Base-by-base conservation (phyloP, 2,113 vertebrate genomes). In the Antechinus stuartii region DNA sequence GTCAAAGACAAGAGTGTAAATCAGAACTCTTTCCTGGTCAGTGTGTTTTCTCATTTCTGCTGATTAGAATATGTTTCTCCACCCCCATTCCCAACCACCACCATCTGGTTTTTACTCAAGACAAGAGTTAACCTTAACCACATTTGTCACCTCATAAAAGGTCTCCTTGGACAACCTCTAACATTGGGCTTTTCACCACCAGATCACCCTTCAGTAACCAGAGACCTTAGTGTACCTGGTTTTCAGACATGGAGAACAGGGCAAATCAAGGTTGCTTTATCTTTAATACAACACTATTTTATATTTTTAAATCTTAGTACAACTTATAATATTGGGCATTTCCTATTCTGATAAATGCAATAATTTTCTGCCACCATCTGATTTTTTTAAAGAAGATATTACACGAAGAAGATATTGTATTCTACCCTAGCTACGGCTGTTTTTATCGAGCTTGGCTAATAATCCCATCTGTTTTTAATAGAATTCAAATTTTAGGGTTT, bases 301-400 rank as follows among this genome's bases (percentile, higher is more conserved):
- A 42, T n/a, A 84, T 84, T 84, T 42, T 42, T 16, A 84, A 84
- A 84, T 84, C 68, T 42, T 84, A 42, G 7, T 84, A 42, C 68
- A 84, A 23, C n/a, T 84, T 84, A 84, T 35, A 84, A 84, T 84
- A n/a, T 84, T 22, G 2, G 35, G n/a, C 6, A 84, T 84, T 42
- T 84, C 23, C 68, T 84, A 22, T 12, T 42, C 92, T 93, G 11
- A n/a, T 52, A 50, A 84, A 22, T 53, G 0, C 49, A 26, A 5
- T 0, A 1, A 0, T 24, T 27, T 61, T 11, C 52, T 5, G 0
- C 30, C 76, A 54, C 26, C 19, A 22, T 56, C 1, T 53, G 54
- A 92, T 2, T 91, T 52, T 92, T 9, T 54, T 42, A 84, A 68
- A 84, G 19, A 84, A 0, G 92, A 30, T 54, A 68, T 68, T 27